Evolutionary conservation across 1,140 invertebrate species (phyloP).

Genomic region (Carcinoscorpius rotundicauda): DNA sequence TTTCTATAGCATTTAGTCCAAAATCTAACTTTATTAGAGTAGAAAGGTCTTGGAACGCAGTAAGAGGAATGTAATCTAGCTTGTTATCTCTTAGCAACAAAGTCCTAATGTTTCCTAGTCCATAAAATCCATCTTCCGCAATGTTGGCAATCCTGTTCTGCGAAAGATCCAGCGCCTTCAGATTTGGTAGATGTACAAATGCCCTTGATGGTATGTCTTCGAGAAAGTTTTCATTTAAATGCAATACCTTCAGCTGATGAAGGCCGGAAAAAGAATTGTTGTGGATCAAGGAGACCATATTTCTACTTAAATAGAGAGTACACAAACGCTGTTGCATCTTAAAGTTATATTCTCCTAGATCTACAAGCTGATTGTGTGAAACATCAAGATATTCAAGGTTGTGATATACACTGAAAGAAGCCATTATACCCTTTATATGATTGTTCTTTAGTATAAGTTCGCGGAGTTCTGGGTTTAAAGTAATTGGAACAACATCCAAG

Average conservation of each 20-base stretch:
- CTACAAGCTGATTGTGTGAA: conserved; percentile 65
- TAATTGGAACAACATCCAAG: conserved; percentile 76
- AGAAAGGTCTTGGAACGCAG: conserved; percentile 52
- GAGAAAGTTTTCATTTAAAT: conserved; percentile 64
- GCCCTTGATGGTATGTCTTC: conserved; percentile 58
- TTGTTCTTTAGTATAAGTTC: conserved; percentile 69
- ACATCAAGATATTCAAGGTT: conserved; percentile 70
- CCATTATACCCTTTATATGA: conserved; percentile 71
- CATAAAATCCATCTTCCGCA: conserved; percentile 61
- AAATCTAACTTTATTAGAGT: conserved; percentile 48
- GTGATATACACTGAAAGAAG: conserved; percentile 72
- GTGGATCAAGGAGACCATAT: conserved; percentile 40
- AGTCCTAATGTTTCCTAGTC: conserved; percentile 55
- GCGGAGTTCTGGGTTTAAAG: conserved; percentile 76
- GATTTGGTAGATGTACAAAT: conserved; percentile 55
- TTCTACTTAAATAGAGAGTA: conserved; percentile 27
- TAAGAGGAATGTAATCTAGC: conserved; percentile 45
- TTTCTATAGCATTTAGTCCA: conserved; percentile 63
- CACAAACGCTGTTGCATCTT: conserved; percentile 54
- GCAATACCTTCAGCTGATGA: conserved; percentile 51
- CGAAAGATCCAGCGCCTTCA: conserved; percentile 75
- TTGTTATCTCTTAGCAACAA: conserved; percentile 76
- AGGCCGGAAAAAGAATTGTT: conserved; percentile 57
- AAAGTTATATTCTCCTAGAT: conserved; percentile 54
- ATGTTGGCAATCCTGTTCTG: conserved; percentile 74